Percentiles rank a stretch among this genome's conserved stretches.
Conservation (phyloP, 2,113 vertebrate genomes). For the Pituophis catenifer region DNA sequence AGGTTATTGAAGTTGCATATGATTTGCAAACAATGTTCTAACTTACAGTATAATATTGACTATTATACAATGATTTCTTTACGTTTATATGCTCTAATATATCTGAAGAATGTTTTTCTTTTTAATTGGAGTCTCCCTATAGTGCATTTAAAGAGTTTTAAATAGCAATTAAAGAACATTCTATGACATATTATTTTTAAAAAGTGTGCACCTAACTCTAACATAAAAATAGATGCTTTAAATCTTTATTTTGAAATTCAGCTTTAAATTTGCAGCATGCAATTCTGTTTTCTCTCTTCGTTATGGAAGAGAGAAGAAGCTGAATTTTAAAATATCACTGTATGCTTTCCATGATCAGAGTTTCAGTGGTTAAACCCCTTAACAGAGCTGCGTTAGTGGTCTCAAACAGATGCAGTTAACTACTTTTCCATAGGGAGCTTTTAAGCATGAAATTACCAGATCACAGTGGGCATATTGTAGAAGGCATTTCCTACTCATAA, state of each 20-base stretch:
- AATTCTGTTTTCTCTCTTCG: slow-evolving; percentile 6
- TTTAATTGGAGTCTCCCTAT: background rate
- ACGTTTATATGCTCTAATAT: background rate
- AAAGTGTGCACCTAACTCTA: background rate
- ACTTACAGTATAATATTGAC: background rate
- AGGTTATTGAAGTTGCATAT: background rate
- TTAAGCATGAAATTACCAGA: slow-evolving; percentile 21
- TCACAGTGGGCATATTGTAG: background rate
- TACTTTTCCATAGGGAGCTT: slow-evolving; percentile 35
- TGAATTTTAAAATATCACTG: background rate
- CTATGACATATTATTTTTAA: background rate
- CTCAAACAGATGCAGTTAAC: background rate
- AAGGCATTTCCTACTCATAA: background rate
- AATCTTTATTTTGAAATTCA: background rate
- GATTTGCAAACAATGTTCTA: slow-evolving; percentile 11
- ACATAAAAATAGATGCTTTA: background rate
- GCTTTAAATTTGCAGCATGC: background rate
- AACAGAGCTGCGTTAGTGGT: background rate
- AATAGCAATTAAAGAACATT: background rate
- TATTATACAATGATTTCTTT: background rate
- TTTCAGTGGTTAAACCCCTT: background rate
- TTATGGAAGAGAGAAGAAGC: slow-evolving; percentile 26
- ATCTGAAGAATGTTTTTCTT: background rate
- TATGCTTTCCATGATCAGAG: slow-evolving; percentile 1
- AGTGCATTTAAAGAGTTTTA: slow-evolving; percentile 9